Percentiles rank a stretch among this genome's conserved stretches.
These are phyloP conservation scores for Andrena marginata DNA, from an alignment of 2,888 invertebrate species.

Conservation along the genomic window DNA sequence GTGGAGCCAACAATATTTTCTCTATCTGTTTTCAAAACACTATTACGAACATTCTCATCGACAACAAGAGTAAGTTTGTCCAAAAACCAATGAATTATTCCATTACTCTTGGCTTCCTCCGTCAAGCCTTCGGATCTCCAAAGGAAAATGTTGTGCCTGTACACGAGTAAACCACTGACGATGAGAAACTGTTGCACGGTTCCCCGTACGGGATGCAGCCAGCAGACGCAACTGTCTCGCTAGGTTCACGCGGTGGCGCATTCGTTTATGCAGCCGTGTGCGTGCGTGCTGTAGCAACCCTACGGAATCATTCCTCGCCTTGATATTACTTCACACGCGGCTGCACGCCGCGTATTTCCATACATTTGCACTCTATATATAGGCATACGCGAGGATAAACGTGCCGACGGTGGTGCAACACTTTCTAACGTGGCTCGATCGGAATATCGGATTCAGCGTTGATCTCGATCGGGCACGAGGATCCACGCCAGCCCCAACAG, in stretches of 20 bases:
- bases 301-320: conserved; percentile 21
- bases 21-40: no score
- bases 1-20: no score
- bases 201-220: not conserved
- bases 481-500: conserved; percentile 40
- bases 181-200: not conserved
- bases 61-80: no score
- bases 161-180: not conserved
- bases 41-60: no score
- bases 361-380: conserved; percentile 24
- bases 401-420: conserved; percentile 50
- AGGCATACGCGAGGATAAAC: conserved; percentile 25
- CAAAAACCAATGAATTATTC: no score
- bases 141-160: not conserved
- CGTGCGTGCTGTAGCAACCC: conserved; percentile 15
- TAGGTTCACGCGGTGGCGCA: not conserved
- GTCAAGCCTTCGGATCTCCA: no score
- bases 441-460: conserved; percentile 41
- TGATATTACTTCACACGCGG: conserved; percentile 15
- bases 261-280: conserved; percentile 8
- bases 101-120: no score
- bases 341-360: conserved; percentile 10
- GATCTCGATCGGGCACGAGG: conserved; percentile 52
- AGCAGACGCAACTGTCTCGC: conserved; percentile 19
- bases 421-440: conserved; percentile 58